Conservation (phyloP, 1,140 invertebrate species). For the Drosophila serrata region DNA sequence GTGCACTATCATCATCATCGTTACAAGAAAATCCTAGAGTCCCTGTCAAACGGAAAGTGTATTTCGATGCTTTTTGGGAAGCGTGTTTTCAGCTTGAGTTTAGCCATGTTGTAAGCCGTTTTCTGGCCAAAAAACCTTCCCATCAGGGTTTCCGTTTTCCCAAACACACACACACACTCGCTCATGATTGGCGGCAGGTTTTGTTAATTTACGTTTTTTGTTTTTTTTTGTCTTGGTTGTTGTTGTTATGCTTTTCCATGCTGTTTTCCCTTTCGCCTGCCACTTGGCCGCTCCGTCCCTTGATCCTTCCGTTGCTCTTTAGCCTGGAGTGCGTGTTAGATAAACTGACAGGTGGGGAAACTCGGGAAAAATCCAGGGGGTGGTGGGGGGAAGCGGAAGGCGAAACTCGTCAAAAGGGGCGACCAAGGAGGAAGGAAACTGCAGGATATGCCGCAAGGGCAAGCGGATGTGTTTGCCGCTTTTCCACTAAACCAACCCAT, state of each 20-base stretch:
- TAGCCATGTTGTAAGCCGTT: conserved; percentile 13
- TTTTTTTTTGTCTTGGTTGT: conserved; percentile 14
- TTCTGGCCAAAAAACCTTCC: neutral
- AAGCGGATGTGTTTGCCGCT: conserved; percentile 75
- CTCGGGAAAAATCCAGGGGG: conserved; percentile 1
- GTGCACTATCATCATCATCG: conserved; percentile 19
- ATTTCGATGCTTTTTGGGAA: conserved; percentile 10
- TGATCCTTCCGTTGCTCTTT: conserved; percentile 31
- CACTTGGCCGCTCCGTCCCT: conserved; percentile 20
- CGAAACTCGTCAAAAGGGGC: neutral
- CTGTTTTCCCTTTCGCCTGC: conserved; percentile 22
- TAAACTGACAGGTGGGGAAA: conserved; percentile 68
- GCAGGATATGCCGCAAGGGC: conserved; percentile 76
- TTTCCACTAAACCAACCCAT: conserved; percentile 35
- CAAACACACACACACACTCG: conserved; percentile 4
- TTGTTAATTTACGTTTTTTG: conserved; percentile 73
- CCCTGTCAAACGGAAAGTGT: conserved; percentile 32
- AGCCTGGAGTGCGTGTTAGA: conserved; percentile 73
- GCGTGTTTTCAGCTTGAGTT: conserved; percentile 2
- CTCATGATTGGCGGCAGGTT: conserved; percentile 77
- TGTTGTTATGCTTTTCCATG: conserved; percentile 5
- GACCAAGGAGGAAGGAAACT: conserved; percentile 56
- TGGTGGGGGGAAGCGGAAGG: no score
- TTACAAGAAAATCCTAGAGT: conserved; percentile 18
- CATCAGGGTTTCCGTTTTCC: conserved; percentile 14